Evolutionary conservation across 2,888 invertebrate genomes (phyloP).

Genomic region (Empis stercorea): DNA sequence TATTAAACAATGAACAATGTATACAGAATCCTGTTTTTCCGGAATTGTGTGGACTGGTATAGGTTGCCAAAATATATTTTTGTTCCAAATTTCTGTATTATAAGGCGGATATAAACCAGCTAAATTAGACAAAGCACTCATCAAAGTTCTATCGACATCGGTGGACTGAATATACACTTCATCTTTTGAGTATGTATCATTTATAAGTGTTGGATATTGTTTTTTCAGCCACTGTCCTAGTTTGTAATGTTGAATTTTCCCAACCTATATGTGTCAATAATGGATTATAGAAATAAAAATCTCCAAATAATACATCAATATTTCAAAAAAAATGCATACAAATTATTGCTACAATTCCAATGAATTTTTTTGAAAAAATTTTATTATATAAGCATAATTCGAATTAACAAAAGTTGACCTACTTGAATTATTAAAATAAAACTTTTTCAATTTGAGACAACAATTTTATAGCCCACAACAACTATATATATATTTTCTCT

Average conservation of each 20-base stretch:
- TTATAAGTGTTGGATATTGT: slow-evolving; percentile 49
- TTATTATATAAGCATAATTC: no score
- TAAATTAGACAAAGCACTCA: slow-evolving; percentile 72
- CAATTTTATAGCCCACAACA: no score
- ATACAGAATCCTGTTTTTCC: slow-evolving; percentile 42
- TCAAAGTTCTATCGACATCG: slow-evolving; percentile 77
- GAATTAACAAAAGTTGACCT: no score
- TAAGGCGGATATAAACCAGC: slow-evolving; percentile 63
- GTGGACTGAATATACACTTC: slow-evolving; percentile 57
- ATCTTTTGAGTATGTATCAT: slow-evolving; percentile 40
- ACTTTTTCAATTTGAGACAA: no score
- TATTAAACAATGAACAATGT: neutral
- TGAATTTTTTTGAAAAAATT: no score
- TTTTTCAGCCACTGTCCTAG: slow-evolving; percentile 62
- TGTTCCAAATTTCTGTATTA: slow-evolving; percentile 46
- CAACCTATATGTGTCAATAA: neutral
- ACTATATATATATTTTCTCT: no score
- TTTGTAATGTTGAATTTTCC: slow-evolving; percentile 47
- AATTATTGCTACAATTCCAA: no score
- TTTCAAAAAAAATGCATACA: no score
- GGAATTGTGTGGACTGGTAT: slow-evolving; percentile 62
- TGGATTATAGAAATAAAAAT: no score
- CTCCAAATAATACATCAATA: no score
- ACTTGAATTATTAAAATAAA: no score
- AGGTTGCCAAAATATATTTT: slow-evolving; percentile 55